Evolutionary conservation across 2,888 invertebrate genomes (phyloP).

Genomic region (Lepetodrilus schrolli): DNA sequence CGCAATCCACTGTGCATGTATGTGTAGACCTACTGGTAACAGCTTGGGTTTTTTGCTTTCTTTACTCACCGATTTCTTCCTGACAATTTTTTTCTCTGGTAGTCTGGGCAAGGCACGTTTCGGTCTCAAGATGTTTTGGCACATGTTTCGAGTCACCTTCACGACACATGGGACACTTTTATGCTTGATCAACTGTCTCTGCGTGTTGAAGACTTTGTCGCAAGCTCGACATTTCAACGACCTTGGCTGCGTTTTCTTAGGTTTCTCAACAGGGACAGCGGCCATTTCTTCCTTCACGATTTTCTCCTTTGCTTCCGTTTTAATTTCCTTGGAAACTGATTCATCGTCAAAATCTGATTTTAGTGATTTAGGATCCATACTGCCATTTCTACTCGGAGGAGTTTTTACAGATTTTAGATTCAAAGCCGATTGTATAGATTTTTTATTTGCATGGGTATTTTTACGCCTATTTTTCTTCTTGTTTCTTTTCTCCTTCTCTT

Average conservation of each 20-base stretch:
- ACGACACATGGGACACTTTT: constrained; percentile 35
- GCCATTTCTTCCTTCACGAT: not conserved
- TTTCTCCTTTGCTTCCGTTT: not conserved
- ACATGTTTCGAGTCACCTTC: constrained; percentile 32
- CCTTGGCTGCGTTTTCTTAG: not conserved
- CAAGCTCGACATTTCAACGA: constrained; percentile 34
- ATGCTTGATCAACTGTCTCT: constrained; percentile 30
- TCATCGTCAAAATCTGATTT: too few species aligned
- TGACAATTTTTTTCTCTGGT: constrained; percentile 19
- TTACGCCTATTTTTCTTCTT: constrained; percentile 10
- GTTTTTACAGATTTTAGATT: not conserved
- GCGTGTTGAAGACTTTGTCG: constrained; percentile 29
- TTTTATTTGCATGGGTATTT: too few species aligned
- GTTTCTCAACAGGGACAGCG: not conserved
- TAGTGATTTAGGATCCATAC: too few species aligned
- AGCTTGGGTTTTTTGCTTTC: constrained; percentile 31
- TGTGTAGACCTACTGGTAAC: constrained; percentile 18
- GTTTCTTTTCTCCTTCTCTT: constrained; percentile 21
- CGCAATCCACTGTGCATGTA: constrained; percentile 17
- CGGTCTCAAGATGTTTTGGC: constrained; percentile 37
- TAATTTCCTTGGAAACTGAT: not conserved
- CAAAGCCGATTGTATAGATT: too few species aligned
- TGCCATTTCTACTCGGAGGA: too few species aligned
- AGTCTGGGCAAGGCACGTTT: constrained; percentile 29
- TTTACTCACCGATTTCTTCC: constrained; percentile 28